Base-by-base conservation (phyloP, 2,888 invertebrate genomes). In the Asteroscopus sphinx region DNA sequence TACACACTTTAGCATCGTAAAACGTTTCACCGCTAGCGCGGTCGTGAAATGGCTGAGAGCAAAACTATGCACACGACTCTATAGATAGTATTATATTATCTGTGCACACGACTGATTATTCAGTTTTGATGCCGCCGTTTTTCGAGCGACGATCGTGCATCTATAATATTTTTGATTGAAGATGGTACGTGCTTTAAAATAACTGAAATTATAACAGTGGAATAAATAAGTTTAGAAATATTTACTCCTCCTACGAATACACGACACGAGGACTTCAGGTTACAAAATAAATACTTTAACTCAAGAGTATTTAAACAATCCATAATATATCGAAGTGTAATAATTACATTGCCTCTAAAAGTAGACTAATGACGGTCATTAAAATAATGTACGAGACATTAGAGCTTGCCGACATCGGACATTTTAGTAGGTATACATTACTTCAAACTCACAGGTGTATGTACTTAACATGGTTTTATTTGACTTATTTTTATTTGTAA, bases 361-460 rank as follows among this genome's bases (percentile, higher is more conserved):
- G 60, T 64, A 46, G 76, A 63, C 64, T 75, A 72, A 77, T 76
- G 65, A 59, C 49, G 0, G 57, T 64, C 66, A 75, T 79, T 77
- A 77, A 68, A 62, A 68, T 72, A 70, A 68, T 77, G 55, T 62
- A 57, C 42, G 48, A 53, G 55, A 60, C 68, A 73, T 78, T 79
- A 73, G 56, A 56, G 51, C 48, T 37, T 47, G 57, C 52, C 61
- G 15, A 51, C 30, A 44, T 28, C 9, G 12, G 21, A 47, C 12
- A 53, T 56, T 49, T 57, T 48, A 33, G n/a, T n/a, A 40, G 13
- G 13, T 33, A 11, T n/a, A 37, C 40, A 44, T 30, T 39, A 12
- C 13, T 40, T 45, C 6, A 33, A 60, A 40, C 21, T 21, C 4
- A n/a, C 3, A 7, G 16, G 25, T 42, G 11, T n/a, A n/a, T n/a